Evolutionary conservation across 1,140 invertebrate species (phyloP), one percentile per base, ranked within the genome.

Genomic region (Drosophila tristis): DNA sequence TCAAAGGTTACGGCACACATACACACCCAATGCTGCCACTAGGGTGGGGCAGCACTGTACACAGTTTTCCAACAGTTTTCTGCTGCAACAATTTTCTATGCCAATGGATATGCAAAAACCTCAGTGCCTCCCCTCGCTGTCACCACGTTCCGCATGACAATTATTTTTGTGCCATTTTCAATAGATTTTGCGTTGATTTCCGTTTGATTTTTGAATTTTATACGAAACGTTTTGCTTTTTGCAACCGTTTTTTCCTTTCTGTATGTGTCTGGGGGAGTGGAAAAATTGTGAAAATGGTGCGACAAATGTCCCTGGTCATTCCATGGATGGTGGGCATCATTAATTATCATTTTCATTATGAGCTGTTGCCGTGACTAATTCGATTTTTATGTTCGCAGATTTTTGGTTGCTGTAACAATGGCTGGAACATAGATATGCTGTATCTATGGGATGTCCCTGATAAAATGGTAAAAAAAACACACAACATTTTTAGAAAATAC

Each of bases 321-420:
- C 4, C 35, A 39, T 11, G 35, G 11, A 39, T 39, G 35, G 35
- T 39, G 13, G 35, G 70, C 50, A 74, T 75, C 78, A 85, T 85
- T 86, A 85, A 85, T 85, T 80, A 86, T 86, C 25, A 86, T 85
- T 85, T 85, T 85, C 84, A 85, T 70, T 71, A 57, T 71, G 67
- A 71, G 80, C 56, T 80, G 62, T 70, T 67, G 80, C 76, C 84
- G 80, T 65, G 68, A 85, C 80, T 85, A 86, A 85, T 86, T 74
- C 42, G 63, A 64, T 70, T 85, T 84, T 85, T 85, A 85, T 85
- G 77, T 65, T 45, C 64, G 25, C 8, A 15, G 8, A 43, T 53
- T 29, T 26, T 16, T 9, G 31, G 48, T 31, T 53, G 48, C 26
- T 20, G 3, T 39, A 39, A 39, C 35, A 39, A 39, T 39, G 35